A percentile compares a stretch with the other conserved stretches of the same genome.
Evolutionary conservation across 1,140 invertebrate genomes (phyloP).

Genomic region (Odontomachus brunneus): DNA sequence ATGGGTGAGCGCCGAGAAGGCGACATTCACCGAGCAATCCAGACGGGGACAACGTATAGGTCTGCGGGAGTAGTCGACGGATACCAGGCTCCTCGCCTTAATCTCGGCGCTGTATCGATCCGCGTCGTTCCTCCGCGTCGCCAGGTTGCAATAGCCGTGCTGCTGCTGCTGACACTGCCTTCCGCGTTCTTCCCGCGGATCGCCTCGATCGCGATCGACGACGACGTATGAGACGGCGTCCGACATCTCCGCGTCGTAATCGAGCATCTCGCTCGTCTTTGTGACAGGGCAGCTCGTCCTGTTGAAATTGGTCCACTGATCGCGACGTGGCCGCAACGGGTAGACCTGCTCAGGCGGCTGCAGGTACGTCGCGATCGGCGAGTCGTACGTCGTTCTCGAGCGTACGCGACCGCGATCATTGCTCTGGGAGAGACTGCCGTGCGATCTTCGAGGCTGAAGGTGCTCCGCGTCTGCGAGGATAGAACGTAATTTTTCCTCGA

Average conservation of each 20-base stretch:
- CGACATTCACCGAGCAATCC: slow-evolving; percentile 81
- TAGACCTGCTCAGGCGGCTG: not conserved
- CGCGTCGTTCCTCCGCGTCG: slow-evolving; percentile 51
- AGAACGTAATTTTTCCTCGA: not conserved
- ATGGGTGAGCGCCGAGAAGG: slow-evolving; percentile 81
- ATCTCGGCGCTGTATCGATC: slow-evolving; percentile 64
- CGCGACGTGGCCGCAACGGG: not conserved
- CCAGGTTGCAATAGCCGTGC: slow-evolving; percentile 68
- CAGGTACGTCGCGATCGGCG: slow-evolving; percentile 1
- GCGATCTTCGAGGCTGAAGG: slow-evolving; percentile 21
- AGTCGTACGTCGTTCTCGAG: not conserved
- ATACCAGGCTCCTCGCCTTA: slow-evolving; percentile 72
- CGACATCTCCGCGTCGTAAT: slow-evolving; percentile 18
- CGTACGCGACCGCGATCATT: not conserved
- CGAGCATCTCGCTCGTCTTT: not conserved
- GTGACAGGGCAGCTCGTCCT: not conserved
- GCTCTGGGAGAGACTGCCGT: slow-evolving; percentile 9
- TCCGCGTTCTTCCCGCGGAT: not conserved
- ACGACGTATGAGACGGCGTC: not conserved
- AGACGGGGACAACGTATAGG: slow-evolving; percentile 81
- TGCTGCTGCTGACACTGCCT: slow-evolving; percentile 49
- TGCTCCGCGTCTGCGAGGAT: not conserved
- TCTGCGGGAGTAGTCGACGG: slow-evolving; percentile 79
- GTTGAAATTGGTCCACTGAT: slow-evolving; percentile 21
- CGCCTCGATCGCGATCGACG: not conserved